Evolutionary conservation across 2,797 vertebrate genomes (phyloP).

Genomic region (Columba guinea): DNA sequence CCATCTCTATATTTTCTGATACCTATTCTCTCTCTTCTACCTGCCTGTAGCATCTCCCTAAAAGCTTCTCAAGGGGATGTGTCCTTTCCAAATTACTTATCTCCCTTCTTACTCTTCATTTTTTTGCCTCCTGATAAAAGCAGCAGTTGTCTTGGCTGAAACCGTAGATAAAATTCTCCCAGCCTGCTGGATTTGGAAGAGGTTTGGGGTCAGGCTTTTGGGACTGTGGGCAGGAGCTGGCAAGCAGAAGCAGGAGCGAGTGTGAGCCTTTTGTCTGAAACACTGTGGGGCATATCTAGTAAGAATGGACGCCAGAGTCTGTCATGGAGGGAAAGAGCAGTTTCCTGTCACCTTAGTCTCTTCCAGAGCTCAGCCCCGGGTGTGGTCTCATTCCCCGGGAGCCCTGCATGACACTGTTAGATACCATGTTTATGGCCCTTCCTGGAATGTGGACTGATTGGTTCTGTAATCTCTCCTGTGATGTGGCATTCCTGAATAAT

Average conservation of each 20-base stretch:
- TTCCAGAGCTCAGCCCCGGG: neutral
- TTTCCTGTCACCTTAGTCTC: neutral
- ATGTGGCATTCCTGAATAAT: constrained; percentile 13
- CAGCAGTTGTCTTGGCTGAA: neutral
- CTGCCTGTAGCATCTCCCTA: neutral
- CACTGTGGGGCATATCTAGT: neutral
- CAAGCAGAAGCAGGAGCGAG: neutral
- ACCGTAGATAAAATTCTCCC: neutral
- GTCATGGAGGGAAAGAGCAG: neutral
- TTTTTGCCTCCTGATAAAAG: neutral
- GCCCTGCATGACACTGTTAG: neutral
- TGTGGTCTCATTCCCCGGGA: neutral
- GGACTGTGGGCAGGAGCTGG: neutral
- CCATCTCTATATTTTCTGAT: neutral
- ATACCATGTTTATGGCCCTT: neutral
- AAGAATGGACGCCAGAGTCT: neutral
- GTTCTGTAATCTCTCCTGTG: constrained; percentile 17
- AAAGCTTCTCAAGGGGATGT: neutral
- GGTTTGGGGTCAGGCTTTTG: neutral
- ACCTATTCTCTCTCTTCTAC: neutral
- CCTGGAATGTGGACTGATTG: neutral
- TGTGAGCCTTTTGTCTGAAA: neutral
- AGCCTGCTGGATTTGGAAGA: neutral
- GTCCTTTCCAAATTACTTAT: neutral
- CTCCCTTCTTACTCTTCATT: neutral